Percentiles rank a stretch among this genome's conserved stretches.
Evolutionary conservation across 1,140 invertebrate genomes (phyloP).

Genomic region (Neodiprion fabricii): DNA sequence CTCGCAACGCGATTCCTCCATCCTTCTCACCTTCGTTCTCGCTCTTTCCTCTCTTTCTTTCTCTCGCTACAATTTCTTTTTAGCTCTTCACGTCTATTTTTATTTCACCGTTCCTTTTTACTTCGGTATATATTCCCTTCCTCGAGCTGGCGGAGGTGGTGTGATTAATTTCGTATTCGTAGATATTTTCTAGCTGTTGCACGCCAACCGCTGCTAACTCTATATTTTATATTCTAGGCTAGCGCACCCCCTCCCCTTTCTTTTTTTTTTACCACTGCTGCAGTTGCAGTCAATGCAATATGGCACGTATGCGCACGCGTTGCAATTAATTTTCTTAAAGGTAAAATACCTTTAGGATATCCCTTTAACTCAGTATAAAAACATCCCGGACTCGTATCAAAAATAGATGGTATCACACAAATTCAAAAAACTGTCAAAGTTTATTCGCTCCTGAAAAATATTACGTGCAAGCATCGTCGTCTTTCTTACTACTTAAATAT

Average conservation of each 20-base stretch:
- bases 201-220: conserved; percentile 33
- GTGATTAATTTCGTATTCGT: conserved; percentile 53
- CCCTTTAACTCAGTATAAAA: no score
- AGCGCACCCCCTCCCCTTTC: not conserved
- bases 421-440: no score
- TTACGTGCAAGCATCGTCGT: no score
- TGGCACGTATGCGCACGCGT: not conserved
- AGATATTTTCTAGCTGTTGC: conserved; percentile 45
- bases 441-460: no score
- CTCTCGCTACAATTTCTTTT: conserved; percentile 24
- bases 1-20: conserved; percentile 22
- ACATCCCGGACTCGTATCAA: no score
- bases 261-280: not conserved
- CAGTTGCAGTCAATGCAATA: not conserved
- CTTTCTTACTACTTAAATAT: no score
- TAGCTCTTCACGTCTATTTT: conserved; percentile 38
- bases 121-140: conserved; percentile 11
- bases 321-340: no score
- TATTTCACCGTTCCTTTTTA: conserved; percentile 42
- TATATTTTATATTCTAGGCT: conserved; percentile 3
- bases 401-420: no score
- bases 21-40: conserved; percentile 19
- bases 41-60: conserved; percentile 33
- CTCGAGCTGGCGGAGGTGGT: conserved; percentile 12
- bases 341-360: no score